phyloP scores from a whole-genome alignment of 2,797 vertebrate genomes.

The Sebastolobus altivelis region DNA sequence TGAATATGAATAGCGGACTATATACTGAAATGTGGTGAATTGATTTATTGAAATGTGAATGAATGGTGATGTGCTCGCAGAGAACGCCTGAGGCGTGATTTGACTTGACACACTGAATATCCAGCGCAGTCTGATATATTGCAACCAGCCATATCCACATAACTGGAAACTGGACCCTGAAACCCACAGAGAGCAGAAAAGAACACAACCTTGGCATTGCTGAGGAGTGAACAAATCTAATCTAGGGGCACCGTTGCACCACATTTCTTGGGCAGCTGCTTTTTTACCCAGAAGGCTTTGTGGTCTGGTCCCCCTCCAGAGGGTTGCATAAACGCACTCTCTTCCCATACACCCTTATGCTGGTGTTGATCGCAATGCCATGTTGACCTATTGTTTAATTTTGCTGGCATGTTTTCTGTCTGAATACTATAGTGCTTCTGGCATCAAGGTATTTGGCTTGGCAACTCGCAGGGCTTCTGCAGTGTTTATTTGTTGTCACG shows the following conservation, averaged over 20 bases:
- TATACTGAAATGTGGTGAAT: conserved; percentile 53
- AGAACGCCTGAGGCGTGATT: conserved; percentile 45
- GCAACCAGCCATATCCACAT: conserved; percentile 62
- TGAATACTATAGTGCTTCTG: conserved; percentile 69
- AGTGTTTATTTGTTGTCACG: conserved; percentile 85
- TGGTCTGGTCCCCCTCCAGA: conserved; percentile 74
- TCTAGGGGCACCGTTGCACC: conserved; percentile 74
- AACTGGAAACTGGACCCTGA: conserved; percentile 60
- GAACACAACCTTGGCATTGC: conserved; percentile 66
- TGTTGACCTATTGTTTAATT: conserved; percentile 86
- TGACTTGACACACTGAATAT: conserved; percentile 48
- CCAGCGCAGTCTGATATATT: conserved; percentile 51
- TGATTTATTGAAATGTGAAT: conserved; percentile 73
- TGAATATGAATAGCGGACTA: conserved; percentile 39
- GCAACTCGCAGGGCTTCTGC: conserved; percentile 65
- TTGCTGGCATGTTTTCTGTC: conserved; percentile 81
- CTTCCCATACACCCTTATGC: conserved; percentile 53
- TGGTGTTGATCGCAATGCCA: conserved; percentile 77
- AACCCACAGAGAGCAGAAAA: conserved; percentile 64
- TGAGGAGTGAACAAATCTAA: conserved; percentile 68
- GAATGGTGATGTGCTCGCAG: conserved; percentile 45
- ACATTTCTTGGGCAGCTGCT: conserved; percentile 73
- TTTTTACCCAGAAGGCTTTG: conserved; percentile 72
- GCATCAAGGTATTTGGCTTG: conserved; percentile 79
- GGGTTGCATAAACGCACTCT: conserved; percentile 69